Base-by-base conservation (phyloP, 2,113 vertebrate species). In the Pachyramphus minor region DNA sequence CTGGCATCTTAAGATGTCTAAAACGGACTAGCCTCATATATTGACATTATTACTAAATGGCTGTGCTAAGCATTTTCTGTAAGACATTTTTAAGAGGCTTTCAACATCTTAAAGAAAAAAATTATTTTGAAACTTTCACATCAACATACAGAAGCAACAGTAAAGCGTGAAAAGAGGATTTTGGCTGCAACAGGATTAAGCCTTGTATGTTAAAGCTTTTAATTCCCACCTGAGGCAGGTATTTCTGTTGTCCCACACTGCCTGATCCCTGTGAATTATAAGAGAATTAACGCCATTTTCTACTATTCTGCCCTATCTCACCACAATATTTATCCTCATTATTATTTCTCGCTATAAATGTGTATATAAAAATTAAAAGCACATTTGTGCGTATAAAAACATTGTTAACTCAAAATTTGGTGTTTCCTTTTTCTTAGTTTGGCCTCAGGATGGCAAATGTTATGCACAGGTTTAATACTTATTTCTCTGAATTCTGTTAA, bases 161-260 rank as follows among this genome's bases (percentile, higher is more conserved):
- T 71, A 75, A 77, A 60, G 64, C 2, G 0, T 27, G 52, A 89
- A 91, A 85, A 89, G 73, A 83, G 47, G 85, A 92, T 95, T 93
- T 81, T 0, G 0, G 59, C 44, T 52, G 52, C 90, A 64, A 77
- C 44, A 63, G 72, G 79, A 94, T 93, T 92, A 91, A 90, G 75
- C 17, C 49, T 75, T 47, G 24, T 41, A 73, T 25, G 11, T 44
- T 84, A 86, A 85, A 94, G 82, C 72, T 90, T 90, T 87, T 81
- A 90, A 94, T 92, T 96, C 79, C 56, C 52, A 94, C 76, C 86
- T 96, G 72, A 90, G 83, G 76, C 86, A 89, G 79, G 88, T 91
- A 90, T 41, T 91, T 83, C 53, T 94, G 18, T 58, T 81, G 59
- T 58, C 72, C 68, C 56, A 84, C 41, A 37, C 50, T 85, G 53